Evolutionary conservation across 2,797 vertebrate genomes (phyloP).

Genomic region (Pelobates cultripes): DNA sequence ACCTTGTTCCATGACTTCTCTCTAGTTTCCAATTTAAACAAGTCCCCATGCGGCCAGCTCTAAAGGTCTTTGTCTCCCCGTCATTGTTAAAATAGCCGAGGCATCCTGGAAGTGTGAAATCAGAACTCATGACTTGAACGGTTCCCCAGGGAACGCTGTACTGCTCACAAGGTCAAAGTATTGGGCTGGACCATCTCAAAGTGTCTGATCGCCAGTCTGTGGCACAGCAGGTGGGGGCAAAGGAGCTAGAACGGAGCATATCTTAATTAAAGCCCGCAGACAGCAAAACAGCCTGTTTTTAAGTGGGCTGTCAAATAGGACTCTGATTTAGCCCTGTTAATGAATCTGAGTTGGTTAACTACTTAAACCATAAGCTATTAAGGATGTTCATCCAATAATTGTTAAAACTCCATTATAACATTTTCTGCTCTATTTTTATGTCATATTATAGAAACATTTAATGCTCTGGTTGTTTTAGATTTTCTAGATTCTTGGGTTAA

Average conservation of each 20-base stretch:
- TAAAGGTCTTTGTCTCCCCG: conserved; percentile 94
- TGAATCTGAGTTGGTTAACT: conserved; percentile 69
- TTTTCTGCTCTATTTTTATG: conserved; percentile 61
- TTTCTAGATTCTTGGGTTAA: not conserved
- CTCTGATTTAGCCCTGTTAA: conserved; percentile 75
- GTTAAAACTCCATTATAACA: conserved; percentile 58
- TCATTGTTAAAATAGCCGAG: conserved; percentile 83
- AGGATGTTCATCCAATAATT: conserved; percentile 56
- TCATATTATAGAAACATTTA: conserved; percentile 42
- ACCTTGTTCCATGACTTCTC: conserved; percentile 97
- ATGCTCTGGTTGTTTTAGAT: conserved; percentile 26
- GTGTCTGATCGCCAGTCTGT: conserved; percentile 80
- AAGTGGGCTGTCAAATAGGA: conserved; percentile 68
- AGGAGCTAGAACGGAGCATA: conserved; percentile 76
- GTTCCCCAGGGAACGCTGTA: conserved; percentile 86
- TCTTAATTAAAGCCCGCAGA: conserved; percentile 88
- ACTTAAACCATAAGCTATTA: conserved; percentile 67
- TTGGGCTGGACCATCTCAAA: conserved; percentile 85
- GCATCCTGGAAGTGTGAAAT: conserved; percentile 89
- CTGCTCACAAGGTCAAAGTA: conserved; percentile 84
- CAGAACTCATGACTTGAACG: conserved; percentile 87
- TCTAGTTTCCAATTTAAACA: conserved; percentile 89
- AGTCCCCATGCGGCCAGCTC: conserved; percentile 88
- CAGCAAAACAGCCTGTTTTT: conserved; percentile 83
- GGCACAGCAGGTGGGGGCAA: conserved; percentile 72